Percentiles rank a stretch among this genome's conserved stretches.
phyloP scores from a whole-genome alignment of 1,140 invertebrate species.

The Zaprionus kolodkinae region DNA sequence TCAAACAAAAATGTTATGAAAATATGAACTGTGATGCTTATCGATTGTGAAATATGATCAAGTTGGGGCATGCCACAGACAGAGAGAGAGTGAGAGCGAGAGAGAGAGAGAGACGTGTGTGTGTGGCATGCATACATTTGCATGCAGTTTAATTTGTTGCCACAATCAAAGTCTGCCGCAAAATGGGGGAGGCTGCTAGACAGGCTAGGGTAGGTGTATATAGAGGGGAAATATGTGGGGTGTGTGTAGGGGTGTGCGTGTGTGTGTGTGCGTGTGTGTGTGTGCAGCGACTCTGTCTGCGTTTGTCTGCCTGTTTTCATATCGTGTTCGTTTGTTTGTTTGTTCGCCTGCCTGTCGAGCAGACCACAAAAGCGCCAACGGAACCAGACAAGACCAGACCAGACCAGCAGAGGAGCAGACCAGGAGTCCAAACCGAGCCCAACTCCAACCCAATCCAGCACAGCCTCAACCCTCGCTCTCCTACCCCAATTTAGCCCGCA shows the following conservation, averaged over 20 bases:
- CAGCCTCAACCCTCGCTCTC: background rate
- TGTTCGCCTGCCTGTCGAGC: conserved; percentile 51
- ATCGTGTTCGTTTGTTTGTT: conserved; percentile 60
- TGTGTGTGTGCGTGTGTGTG: conserved; percentile 11
- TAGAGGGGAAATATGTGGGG: background rate
- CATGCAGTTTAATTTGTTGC: conserved; percentile 75
- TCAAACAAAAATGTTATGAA: conserved; percentile 78
- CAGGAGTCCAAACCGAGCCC: conserved; percentile 2
- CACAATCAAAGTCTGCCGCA: conserved; percentile 53
- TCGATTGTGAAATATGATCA: conserved; percentile 84
- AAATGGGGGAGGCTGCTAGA: conserved; percentile 34
- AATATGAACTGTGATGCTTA: conserved; percentile 84
- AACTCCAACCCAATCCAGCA: background rate
- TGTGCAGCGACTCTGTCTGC: conserved; percentile 17
- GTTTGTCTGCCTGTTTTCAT: conserved; percentile 37
- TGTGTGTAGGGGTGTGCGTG: conserved; percentile 14
- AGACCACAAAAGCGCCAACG: conserved; percentile 4
- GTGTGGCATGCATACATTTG: conserved; percentile 47
- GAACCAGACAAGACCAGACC: conserved; percentile 31
- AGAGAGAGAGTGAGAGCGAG: background rate
- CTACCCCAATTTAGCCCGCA: conserved; percentile 12
- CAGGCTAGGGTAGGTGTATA: conserved; percentile 29
- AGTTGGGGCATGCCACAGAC: conserved; percentile 33
- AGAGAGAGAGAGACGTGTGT: background rate
- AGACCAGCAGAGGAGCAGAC: background rate